Base-by-base conservation (phyloP, 2,797 vertebrate species). In the Channallabes apus region DNA sequence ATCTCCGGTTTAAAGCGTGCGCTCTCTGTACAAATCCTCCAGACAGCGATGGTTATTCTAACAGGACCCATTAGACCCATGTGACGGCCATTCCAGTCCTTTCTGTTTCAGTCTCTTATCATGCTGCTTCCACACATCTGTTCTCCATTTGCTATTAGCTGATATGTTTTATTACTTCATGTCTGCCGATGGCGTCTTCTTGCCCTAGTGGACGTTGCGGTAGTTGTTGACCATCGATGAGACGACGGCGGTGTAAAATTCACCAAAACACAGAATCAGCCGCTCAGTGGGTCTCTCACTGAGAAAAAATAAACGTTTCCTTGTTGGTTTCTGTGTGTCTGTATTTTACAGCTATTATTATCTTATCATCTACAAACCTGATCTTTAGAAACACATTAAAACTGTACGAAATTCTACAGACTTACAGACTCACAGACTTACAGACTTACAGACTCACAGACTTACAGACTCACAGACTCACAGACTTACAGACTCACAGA, bases 231-330 rank as follows among this genome's bases (percentile, higher is more conserved):
- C 71, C 79, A 80, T 64, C 58, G 82, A 68, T 12, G 41, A 35
- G 41, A 79, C 8, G 24, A 4, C 17, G 14, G 58, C 90, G 85
- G 80, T 90, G 86, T 89, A 88, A 88, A 91, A 77, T 32, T 5
- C 24, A 3, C 29, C 90, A 14, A 90, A 88, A 88, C 78, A 91
- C 89, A 90, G 94, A 88, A 93, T 92, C 93, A 94, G 93, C 90
- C 92, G 94, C 92, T 92, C 93, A 6, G 41, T 51, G 41, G 22
- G 22, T 12, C 32, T 22, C n/a, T n/a, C n/a, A n/a, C n/a, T n/a
- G n/a, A 11, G 0, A 7, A 8, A 24, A 9, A 2, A 61, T 4
- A n/a, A 8, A 8, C 9, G 24, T 11, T n/a, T 64, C 61, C 61
- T n/a, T n/a, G 24, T 27, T 29, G 62, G 12, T 65, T 65, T 29